phyloP scores from a whole-genome alignment of 37 sponge, comb jelly and placozoan genomes.

The Ephydatia muelleri region DNA sequence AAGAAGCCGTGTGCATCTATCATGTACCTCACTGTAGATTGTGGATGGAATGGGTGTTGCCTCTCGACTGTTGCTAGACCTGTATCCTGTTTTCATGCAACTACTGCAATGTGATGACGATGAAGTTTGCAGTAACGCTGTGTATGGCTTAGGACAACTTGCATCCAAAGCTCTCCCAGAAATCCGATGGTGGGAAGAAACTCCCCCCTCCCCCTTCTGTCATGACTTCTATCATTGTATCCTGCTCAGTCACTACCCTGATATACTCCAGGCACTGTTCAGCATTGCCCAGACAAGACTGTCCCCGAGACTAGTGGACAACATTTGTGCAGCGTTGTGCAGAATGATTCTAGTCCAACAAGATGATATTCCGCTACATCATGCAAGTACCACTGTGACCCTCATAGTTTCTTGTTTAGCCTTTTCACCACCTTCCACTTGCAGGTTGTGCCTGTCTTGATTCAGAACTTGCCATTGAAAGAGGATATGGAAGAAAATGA shows the following conservation, averaged over 20 bases:
- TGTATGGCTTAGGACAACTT: conserved; percentile 84
- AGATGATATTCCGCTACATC: conserved; percentile 76
- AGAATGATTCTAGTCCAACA: conserved; percentile 79
- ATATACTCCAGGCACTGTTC: conserved; percentile 72
- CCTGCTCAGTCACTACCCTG: conserved; percentile 61
- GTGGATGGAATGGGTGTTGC: conserved; percentile 51
- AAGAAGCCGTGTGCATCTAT: not conserved
- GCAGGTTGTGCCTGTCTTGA: conserved; percentile 75
- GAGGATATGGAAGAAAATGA: conserved; percentile 90
- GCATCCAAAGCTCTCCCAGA: conserved; percentile 56
- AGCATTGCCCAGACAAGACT: conserved; percentile 26
- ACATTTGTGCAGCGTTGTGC: conserved; percentile 78
- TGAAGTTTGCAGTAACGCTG: conserved; percentile 89
- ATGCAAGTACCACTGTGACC: conserved; percentile 52
- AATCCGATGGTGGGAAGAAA: conserved; percentile 32
- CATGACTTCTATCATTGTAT: not conserved
- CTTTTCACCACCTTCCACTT: too few relatives aligned
- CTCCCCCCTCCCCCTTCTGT: not conserved
- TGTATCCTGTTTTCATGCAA: conserved; percentile 63
- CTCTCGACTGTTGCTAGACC: conserved; percentile 20
- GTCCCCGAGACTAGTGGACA: conserved; percentile 69
- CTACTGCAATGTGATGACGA: conserved; percentile 45
- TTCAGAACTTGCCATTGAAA: conserved; percentile 82
- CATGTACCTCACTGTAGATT: conserved; percentile 22
- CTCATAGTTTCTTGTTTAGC: too few relatives aligned